Conservation (phyloP, 2,113 vertebrate species). For the Gambusia holbrooki region DNA sequence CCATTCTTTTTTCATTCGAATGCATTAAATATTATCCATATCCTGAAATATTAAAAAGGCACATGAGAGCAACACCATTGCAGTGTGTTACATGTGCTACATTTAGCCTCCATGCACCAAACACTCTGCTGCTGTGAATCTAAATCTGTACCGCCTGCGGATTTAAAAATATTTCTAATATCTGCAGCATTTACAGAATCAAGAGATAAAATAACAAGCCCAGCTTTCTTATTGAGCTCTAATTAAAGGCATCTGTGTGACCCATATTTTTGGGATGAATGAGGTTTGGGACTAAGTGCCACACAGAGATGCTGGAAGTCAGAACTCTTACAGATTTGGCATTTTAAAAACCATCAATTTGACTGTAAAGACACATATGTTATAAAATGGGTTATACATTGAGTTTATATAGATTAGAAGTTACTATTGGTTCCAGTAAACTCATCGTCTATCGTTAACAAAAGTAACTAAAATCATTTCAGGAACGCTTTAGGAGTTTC, state of each 20-base stretch:
- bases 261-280: neutral
- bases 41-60: conserved; percentile 11
- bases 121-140: neutral
- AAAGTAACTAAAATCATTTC: no score
- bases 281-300: neutral
- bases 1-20: no score
- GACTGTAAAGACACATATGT: no score
- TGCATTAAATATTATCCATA: neutral
- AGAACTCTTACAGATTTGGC: neutral
- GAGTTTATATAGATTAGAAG: no score
- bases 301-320: neutral
- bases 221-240: neutral
- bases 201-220: neutral
- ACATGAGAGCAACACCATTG: neutral
- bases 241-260: neutral
- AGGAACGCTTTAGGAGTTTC: no score
- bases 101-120: neutral
- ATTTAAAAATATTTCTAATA: neutral
- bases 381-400: no score
- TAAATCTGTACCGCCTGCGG: neutral
- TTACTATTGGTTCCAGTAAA: no score
- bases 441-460: no score
- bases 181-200: neutral
- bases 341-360: no score
- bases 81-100: neutral